phyloP scores from a whole-genome alignment of 35 echinoderm and acorn worm genomes.

The Lytechinus pictus region DNA sequence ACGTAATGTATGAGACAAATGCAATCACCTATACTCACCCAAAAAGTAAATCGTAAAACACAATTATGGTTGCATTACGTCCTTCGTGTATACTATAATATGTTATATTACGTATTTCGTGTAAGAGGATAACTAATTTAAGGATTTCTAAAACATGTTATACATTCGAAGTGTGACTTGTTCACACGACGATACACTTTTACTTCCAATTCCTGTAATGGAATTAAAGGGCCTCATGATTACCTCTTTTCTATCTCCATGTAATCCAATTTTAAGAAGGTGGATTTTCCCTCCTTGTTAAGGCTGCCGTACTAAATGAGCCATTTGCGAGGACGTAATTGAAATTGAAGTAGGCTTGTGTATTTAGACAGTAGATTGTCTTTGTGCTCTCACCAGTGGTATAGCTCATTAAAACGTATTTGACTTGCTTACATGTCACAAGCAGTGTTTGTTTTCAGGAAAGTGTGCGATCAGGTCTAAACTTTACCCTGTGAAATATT shows the following conservation, averaged over 20 bases:
- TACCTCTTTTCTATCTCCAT: not conserved
- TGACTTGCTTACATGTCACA: not conserved
- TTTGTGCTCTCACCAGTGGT: not conserved
- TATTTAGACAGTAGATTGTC: constrained; percentile 2
- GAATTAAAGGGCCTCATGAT: constrained; percentile 1
- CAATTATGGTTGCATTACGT: too few species aligned
- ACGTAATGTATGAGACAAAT: too few species aligned
- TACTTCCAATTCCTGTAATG: not conserved
- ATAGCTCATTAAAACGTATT: not conserved
- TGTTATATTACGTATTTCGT: too few species aligned
- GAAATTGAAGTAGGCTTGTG: not conserved
- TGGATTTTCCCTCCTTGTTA: not conserved
- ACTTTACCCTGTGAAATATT: too few species aligned
- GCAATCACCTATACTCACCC: too few species aligned
- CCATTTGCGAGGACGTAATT: not conserved
- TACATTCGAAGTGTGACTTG: not conserved
- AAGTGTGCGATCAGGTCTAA: not conserved
- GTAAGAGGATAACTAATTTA: too few species aligned
- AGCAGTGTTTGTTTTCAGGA: not conserved
- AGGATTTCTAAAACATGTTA: too few species aligned
- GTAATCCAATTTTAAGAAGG: not conserved
- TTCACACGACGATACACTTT: not conserved
- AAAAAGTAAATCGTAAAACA: too few species aligned
- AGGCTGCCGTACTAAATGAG: not conserved
- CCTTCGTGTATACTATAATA: too few species aligned